phyloP scores from a whole-genome alignment of 1,140 invertebrate species.

The Eurosta solidaginis region DNA sequence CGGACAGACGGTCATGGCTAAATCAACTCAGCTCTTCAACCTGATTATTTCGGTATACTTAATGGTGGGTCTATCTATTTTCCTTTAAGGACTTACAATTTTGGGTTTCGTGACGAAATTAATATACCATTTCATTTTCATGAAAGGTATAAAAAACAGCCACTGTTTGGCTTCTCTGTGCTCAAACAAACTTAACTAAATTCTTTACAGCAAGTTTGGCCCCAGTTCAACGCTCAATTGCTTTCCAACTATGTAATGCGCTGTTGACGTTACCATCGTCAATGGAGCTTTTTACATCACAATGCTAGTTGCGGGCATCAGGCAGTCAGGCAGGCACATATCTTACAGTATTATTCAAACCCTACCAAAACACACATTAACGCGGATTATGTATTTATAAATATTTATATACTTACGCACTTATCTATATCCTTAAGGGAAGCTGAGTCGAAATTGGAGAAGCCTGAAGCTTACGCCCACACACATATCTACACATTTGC shows the following conservation, averaged over 20 bases:
- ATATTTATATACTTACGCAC: background rate
- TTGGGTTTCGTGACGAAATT: no score
- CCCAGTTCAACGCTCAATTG: slow-evolving; percentile 13
- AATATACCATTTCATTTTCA: background rate
- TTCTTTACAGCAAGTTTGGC: background rate
- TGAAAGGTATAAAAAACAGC: background rate
- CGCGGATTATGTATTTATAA: background rate
- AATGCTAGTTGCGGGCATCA: background rate
- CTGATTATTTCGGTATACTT: no score
- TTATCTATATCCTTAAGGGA: background rate
- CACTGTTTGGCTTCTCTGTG: background rate
- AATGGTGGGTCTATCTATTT: no score
- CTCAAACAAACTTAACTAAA: background rate
- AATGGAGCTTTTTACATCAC: slow-evolving; percentile 14
- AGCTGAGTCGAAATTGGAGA: background rate
- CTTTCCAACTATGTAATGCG: slow-evolving; percentile 2
- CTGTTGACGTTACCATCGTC: background rate
- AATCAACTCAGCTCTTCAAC: no score
- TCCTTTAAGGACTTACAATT: no score
- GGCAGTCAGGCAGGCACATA: background rate
- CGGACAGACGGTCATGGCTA: no score
- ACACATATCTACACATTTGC: no score
- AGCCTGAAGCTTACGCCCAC: slow-evolving; percentile 32
- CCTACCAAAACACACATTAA: background rate
- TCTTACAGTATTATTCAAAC: background rate